A percentile compares a stretch with the other conserved stretches of the same genome.
These are phyloP conservation scores for Maniola hyperantus DNA, from an alignment of 2,888 invertebrate genomes.

Conservation along the genomic window DNA sequence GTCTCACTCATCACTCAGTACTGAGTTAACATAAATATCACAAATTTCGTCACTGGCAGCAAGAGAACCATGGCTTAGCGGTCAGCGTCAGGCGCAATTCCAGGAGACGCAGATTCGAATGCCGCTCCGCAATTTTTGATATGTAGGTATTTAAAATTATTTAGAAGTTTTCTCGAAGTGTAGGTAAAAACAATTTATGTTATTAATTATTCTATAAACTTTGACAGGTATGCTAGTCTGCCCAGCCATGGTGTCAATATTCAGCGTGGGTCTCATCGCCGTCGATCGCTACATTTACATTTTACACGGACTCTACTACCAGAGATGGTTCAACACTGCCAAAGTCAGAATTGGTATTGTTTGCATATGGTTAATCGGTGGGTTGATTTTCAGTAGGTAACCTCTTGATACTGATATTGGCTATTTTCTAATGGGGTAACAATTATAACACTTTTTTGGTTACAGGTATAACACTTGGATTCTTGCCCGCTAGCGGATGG, in stretches of 20 bases:
- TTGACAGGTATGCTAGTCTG: constrained; percentile 84
- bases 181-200: too few species aligned
- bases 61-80: too few species aligned
- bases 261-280: constrained; percentile 84
- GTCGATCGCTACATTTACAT: constrained; percentile 86
- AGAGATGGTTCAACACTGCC: constrained; percentile 82
- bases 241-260: constrained; percentile 84
- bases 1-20: too few species aligned
- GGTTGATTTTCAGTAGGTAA: constrained; percentile 1
- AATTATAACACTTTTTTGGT: constrained; percentile 34
- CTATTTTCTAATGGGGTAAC: background rate
- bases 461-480: constrained; percentile 82
- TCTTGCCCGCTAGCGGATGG: constrained; percentile 84
- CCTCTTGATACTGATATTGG: background rate
- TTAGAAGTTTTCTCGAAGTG: too few species aligned
- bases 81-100: too few species aligned
- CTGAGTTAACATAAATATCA: too few species aligned
- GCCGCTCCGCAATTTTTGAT: too few species aligned
- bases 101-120: too few species aligned
- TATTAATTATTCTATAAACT: background rate
- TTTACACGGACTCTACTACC: constrained; percentile 83
- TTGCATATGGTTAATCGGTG: constrained; percentile 51
- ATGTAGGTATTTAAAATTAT: too few species aligned
- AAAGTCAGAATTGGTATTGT: constrained; percentile 81
- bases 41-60: too few species aligned